Percentiles rank a stretch among this genome's conserved stretches.
phyloP scores from a whole-genome alignment of 2,113 vertebrate species.

The Percina caprodes region DNA sequence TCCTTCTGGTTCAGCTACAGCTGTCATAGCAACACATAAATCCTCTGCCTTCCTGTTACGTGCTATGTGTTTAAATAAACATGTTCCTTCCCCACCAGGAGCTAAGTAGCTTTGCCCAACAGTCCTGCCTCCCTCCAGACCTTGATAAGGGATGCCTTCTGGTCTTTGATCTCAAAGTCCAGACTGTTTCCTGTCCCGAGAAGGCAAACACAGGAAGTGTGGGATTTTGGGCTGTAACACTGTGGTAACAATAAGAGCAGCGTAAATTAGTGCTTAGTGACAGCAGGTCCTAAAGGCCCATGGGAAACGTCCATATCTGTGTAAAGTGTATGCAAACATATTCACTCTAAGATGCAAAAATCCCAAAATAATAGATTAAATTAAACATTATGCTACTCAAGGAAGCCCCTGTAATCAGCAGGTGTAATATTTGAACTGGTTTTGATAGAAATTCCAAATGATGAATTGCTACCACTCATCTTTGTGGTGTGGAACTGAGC shows the following conservation, averaged over 20 bases:
- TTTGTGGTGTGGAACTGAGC: background rate
- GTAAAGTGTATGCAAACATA: background rate
- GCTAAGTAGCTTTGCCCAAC: background rate
- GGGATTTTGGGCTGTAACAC: conserved; percentile 22
- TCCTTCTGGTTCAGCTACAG: conserved; percentile 20
- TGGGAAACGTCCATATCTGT: conserved; percentile 48
- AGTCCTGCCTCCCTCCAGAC: background rate
- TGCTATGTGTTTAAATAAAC: conserved; percentile 27
- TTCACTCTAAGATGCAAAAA: background rate
- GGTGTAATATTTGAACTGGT: no score
- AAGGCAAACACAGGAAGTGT: conserved; percentile 75
- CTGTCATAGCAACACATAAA: background rate
- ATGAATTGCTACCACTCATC: background rate
- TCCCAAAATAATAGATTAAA: background rate
- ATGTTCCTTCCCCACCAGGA: background rate
- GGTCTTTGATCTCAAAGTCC: conserved; percentile 63
- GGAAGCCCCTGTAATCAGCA: background rate
- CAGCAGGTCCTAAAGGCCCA: conserved; percentile 21
- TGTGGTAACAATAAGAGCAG: conserved; percentile 48
- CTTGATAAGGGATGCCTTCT: conserved; percentile 37
- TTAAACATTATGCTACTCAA: background rate
- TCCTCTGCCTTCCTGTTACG: background rate
- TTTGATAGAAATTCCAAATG: no score
- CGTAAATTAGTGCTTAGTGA: conserved; percentile 45
- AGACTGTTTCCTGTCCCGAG: conserved; percentile 65